phyloP scores from a whole-genome alignment of 2,113 vertebrate genomes.

The Rhabdomys dilectus region DNA sequence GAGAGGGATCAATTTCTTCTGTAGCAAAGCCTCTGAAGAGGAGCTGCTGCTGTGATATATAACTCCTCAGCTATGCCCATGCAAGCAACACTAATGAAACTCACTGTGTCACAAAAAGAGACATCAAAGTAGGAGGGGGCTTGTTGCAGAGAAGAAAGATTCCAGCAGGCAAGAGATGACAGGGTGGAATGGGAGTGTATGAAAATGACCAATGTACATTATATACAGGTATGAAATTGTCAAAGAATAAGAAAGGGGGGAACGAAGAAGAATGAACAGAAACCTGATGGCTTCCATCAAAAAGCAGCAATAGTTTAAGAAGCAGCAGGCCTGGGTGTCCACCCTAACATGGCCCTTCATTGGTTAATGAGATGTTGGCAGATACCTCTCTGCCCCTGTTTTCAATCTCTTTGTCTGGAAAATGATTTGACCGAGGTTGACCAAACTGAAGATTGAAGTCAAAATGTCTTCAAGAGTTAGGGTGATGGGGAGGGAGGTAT shows the following conservation, averaged over 20 bases:
- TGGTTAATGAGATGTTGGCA: neutral
- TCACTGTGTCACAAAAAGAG: neutral
- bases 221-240: neutral
- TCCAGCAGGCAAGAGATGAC: neutral
- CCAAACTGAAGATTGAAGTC: slow-evolving; percentile 41
- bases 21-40: neutral
- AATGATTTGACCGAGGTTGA: slow-evolving; percentile 24
- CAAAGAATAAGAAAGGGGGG: neutral
- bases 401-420: slow-evolving; percentile 31
- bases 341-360: neutral
- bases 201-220: neutral
- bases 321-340: neutral
- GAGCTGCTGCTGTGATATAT: neutral
- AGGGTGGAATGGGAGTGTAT: too few species aligned
- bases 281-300: neutral
- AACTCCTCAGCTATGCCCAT: neutral
- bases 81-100: neutral
- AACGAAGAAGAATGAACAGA: neutral
- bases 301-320: neutral
- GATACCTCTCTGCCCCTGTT: neutral
- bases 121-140: neutral
- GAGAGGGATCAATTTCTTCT: neutral
- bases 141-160: neutral
- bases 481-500: neutral
- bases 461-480: slow-evolving; percentile 20